Percentiles rank a stretch among this genome's conserved stretches.
phyloP scores from a whole-genome alignment of 2,888 invertebrate genomes.

The Tholera decimalis region DNA sequence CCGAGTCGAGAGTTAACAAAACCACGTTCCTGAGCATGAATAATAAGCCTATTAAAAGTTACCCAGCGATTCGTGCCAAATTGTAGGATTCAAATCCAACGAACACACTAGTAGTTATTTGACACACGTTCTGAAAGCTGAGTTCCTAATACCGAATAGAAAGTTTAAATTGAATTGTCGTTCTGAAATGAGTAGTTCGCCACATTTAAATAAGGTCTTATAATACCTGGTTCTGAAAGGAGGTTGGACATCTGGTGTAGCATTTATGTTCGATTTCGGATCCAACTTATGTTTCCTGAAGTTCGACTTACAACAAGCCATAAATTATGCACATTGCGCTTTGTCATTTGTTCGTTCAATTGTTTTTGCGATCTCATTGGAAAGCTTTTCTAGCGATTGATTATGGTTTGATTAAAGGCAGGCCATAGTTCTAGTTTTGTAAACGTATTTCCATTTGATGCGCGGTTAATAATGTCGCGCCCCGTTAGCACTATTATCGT shows the following conservation, averaged over 20 bases:
- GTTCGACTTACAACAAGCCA: constrained; percentile 23
- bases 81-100: constrained; percentile 32
- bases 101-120: constrained; percentile 42
- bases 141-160: constrained; percentile 50
- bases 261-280: constrained; percentile 31
- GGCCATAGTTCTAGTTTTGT: constrained; percentile 25
- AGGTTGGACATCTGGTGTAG: constrained; percentile 10
- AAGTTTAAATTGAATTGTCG: constrained; percentile 59
- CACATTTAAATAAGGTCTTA: constrained; percentile 13
- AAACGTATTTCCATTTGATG: constrained; percentile 47
- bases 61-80: constrained; percentile 19
- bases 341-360: constrained; percentile 29
- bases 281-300: constrained; percentile 35
- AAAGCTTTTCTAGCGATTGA: constrained; percentile 49
- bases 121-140: constrained; percentile 38
- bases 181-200: constrained; percentile 33
- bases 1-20: constrained; percentile 1
- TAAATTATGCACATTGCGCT: constrained; percentile 42
- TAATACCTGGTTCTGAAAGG: not conserved
- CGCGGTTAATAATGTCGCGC: constrained; percentile 42
- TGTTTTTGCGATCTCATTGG: constrained; percentile 46
- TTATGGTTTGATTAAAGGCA: constrained; percentile 38
- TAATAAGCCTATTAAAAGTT: constrained; percentile 39
- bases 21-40: constrained; percentile 6
- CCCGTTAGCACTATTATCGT: constrained; percentile 30